phyloP scores from a whole-genome alignment of 1,140 invertebrate genomes.

The Bemisia tabaci region DNA sequence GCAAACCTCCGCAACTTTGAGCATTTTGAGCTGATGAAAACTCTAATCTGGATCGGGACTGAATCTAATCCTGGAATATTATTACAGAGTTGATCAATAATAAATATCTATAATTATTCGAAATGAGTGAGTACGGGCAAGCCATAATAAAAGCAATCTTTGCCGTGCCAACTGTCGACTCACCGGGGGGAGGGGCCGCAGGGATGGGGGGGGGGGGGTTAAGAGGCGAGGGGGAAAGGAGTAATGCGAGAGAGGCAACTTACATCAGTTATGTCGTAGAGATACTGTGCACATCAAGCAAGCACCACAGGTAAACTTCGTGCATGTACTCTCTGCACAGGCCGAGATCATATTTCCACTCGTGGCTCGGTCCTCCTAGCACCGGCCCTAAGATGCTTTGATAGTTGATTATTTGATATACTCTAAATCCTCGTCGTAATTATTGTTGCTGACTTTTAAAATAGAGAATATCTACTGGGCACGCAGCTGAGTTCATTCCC shows the following conservation, averaged over 20 bases:
- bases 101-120: not conserved
- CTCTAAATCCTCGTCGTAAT: not conserved
- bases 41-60: not conserved
- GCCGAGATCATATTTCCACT: no score
- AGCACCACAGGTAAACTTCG: no score
- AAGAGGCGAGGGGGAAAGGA: not conserved
- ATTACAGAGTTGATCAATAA: slow-evolving; percentile 3
- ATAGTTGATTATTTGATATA: not conserved
- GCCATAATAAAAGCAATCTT: not conserved
- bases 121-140: not conserved
- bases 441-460: no score
- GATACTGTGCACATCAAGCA: no score
- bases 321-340: no score
- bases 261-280: no score
- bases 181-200: not conserved
- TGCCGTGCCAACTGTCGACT: not conserved
- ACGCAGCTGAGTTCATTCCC: no score
- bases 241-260: no score
- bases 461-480: no score
- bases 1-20: not conserved
- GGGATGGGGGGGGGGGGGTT: not conserved
- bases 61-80: not conserved
- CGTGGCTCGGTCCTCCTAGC: no score
- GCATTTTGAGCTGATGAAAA: slow-evolving; percentile 3
- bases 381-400: no score